These are phyloP conservation scores for Andrena trimmerana DNA, from an alignment of 2,888 invertebrate species.

Conservation along the genomic window DNA sequence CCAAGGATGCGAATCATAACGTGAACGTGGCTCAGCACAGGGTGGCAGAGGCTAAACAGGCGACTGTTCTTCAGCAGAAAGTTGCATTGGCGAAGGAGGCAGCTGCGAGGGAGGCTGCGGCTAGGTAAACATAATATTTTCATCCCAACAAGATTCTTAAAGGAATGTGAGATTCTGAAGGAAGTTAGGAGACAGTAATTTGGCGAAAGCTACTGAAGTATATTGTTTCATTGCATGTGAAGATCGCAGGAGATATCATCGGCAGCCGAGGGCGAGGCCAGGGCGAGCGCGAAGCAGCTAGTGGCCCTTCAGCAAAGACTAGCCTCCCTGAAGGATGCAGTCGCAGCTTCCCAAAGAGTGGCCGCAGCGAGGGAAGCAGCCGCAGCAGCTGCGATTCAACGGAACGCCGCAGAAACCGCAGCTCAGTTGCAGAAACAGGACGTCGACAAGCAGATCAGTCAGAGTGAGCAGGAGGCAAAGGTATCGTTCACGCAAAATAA, in stretches of 20 bases:
- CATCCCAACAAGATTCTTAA: no score
- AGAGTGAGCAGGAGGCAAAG: slow-evolving; percentile 83
- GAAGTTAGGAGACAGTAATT: no score
- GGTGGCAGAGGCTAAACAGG: slow-evolving; percentile 91
- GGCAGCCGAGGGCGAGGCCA: slow-evolving; percentile 80
- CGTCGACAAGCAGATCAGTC: slow-evolving; percentile 82
- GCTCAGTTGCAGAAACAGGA: slow-evolving; percentile 88
- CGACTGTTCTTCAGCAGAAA: slow-evolving; percentile 90
- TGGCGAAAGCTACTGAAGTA: not conserved
- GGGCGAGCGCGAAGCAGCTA: slow-evolving; percentile 87
- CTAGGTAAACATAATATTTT: slow-evolving; percentile 71
- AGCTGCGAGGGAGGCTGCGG: slow-evolving; percentile 86
- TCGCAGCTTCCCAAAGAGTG: slow-evolving; percentile 90
- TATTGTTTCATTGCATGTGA: not conserved
- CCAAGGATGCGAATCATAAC: slow-evolving; percentile 90
- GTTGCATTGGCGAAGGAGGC: slow-evolving; percentile 91
- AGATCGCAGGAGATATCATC: slow-evolving; percentile 82
- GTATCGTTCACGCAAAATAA: slow-evolving; percentile 56
- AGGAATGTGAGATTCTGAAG: no score
- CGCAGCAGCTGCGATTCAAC: slow-evolving; percentile 90
- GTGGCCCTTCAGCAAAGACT: slow-evolving; percentile 88
- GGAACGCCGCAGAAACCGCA: slow-evolving; percentile 90
- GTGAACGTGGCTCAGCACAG: slow-evolving; percentile 91
- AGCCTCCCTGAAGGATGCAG: slow-evolving; percentile 90
- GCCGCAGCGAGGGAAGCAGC: slow-evolving; percentile 91